Percentiles rank a stretch among this genome's conserved stretches.
Evolutionary conservation across 2,113 vertebrate genomes (phyloP).

Genomic region (Phylloscopus whistleri): DNA sequence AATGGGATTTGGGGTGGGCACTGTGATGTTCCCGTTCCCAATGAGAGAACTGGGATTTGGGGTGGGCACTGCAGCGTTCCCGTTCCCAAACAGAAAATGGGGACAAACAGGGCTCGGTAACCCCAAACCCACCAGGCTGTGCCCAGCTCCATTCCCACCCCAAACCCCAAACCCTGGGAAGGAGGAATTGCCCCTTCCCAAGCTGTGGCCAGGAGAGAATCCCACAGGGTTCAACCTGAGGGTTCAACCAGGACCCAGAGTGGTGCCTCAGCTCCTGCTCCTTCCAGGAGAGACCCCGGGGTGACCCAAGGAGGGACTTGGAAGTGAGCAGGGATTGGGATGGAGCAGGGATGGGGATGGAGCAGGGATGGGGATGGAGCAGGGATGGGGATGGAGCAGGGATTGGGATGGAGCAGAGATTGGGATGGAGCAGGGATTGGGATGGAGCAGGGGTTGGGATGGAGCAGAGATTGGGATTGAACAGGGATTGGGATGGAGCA

Average conservation of each 20-base stretch:
- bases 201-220: background rate
- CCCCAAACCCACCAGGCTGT: background rate
- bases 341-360: too few relatives aligned
- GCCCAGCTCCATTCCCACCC: background rate
- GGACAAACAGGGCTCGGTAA: background rate
- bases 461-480: too few relatives aligned
- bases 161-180: background rate
- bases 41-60: background rate
- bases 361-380: too few relatives aligned
- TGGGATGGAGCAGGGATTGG: too few relatives aligned
- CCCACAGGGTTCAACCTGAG: background rate
- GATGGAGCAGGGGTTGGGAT: too few relatives aligned
- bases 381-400: too few relatives aligned
- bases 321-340: too few relatives aligned
- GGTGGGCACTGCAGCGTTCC: too few relatives aligned
- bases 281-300: background rate
- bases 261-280: background rate
- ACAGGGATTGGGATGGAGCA: too few relatives aligned
- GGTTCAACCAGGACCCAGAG: too few relatives aligned
- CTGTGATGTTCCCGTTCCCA: fast-evolving
- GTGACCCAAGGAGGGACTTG: background rate
- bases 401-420: too few relatives aligned
- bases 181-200: background rate
- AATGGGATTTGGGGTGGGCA: background rate
- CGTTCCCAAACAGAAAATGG: too few relatives aligned